Evolutionary conservation across 2,113 vertebrate genomes (phyloP).

Genomic region (Alethe castanea): DNA sequence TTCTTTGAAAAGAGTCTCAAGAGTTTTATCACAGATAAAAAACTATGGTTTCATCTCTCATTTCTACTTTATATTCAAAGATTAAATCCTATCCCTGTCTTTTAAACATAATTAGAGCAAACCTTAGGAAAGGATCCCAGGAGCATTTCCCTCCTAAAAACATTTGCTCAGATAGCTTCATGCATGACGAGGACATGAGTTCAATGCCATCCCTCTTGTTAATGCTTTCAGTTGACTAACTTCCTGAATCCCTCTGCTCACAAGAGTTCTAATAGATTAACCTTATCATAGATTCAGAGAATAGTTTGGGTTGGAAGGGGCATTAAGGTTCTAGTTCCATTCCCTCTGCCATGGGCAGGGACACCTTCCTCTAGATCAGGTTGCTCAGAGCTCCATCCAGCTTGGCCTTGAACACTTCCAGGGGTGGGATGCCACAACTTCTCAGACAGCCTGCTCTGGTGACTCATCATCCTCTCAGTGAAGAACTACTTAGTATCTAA

Average conservation of each 20-base stretch:
- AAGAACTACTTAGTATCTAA: neutral
- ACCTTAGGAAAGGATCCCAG: neutral
- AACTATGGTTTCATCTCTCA: neutral
- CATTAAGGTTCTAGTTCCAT: neutral
- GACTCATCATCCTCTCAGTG: too few relatives aligned
- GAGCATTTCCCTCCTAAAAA: neutral
- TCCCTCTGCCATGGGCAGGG: neutral
- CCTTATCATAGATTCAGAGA: neutral
- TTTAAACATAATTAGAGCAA: neutral
- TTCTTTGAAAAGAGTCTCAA: neutral
- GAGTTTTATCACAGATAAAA: neutral
- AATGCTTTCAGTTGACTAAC: neutral
- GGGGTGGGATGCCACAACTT: neutral
- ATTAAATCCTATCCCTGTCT: neutral
- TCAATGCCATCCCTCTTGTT: neutral
- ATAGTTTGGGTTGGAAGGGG: neutral
- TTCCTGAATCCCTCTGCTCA: neutral
- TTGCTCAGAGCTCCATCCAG: neutral
- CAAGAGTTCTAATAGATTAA: neutral
- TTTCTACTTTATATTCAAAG: neutral
- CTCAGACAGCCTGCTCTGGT: fast-evolving
- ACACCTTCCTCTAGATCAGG: neutral
- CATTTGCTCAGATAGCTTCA: neutral
- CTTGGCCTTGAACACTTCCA: neutral
- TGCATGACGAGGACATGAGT: neutral